Evolutionary conservation across 2,797 vertebrate species (phyloP).

Genomic region (Caiman crocodilus): DNA sequence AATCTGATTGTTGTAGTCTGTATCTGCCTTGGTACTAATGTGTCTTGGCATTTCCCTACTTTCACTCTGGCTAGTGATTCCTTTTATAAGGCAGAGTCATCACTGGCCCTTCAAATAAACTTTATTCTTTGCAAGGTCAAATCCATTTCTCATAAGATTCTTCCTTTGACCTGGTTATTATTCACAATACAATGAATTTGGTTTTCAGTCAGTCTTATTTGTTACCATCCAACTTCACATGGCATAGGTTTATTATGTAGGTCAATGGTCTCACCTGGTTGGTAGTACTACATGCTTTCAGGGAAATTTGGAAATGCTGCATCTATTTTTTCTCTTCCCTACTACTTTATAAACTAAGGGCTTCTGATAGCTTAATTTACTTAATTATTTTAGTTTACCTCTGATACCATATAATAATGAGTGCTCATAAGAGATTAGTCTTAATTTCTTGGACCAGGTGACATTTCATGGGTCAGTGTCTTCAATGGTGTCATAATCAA

Average conservation of each 20-base stretch:
- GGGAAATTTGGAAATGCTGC: not conserved
- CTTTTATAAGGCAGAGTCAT: not conserved
- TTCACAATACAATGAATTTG: not conserved
- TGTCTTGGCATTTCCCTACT: not conserved
- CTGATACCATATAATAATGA: not conserved
- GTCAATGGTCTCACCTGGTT: not conserved
- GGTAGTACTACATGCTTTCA: not conserved
- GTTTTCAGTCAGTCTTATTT: not conserved
- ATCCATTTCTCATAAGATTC: not conserved
- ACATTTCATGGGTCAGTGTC: not conserved
- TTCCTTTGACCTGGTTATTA: not conserved
- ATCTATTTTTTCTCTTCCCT: not conserved
- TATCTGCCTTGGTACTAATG: not conserved
- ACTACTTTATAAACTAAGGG: not conserved
- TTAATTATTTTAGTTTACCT: not conserved
- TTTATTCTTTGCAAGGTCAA: not conserved
- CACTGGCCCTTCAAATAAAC: fast-evolving
- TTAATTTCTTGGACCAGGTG: not conserved
- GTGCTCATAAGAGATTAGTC: not conserved
- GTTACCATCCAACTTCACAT: not conserved
- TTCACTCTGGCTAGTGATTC: not conserved
- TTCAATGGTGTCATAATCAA: fast-evolving
- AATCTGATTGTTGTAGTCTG: not conserved
- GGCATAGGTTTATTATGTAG: not conserved
- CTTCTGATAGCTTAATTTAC: not conserved